Percentiles rank a stretch among this genome's conserved stretches.
Evolutionary conservation across 2,113 vertebrate genomes (phyloP).

Genomic region (Ornithorhynchus anatinus): DNA sequence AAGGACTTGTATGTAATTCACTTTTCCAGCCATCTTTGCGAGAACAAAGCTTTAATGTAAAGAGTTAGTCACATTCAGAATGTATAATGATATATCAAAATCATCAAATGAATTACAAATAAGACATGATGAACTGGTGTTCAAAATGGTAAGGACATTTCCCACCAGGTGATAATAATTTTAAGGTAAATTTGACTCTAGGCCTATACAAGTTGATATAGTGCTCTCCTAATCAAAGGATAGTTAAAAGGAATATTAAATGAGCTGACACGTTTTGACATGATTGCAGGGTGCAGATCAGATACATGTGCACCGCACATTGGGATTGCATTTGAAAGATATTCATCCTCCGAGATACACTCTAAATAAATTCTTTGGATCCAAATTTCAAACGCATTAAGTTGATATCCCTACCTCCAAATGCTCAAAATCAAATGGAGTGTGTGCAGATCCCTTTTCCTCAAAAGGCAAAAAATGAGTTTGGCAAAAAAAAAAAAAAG

Average conservation of each 20-base stretch:
- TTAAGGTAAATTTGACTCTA: slow-evolving; percentile 49
- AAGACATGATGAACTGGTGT: slow-evolving; percentile 56
- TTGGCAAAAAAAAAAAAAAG: no score
- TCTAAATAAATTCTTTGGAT: slow-evolving; percentile 56
- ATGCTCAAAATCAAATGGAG: no score
- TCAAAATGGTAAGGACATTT: slow-evolving; percentile 51
- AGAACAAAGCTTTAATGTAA: slow-evolving; percentile 47
- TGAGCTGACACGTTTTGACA: slow-evolving; percentile 61
- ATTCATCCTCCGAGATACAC: slow-evolving; percentile 39
- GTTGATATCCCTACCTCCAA: background rate
- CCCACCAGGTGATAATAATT: slow-evolving; percentile 65
- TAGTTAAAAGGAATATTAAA: slow-evolving; percentile 58
- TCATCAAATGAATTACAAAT: slow-evolving; percentile 53
- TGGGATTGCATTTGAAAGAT: slow-evolving; percentile 33
- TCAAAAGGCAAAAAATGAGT: no score
- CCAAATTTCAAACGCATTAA: slow-evolving; percentile 36
- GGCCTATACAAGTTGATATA: slow-evolving; percentile 41
- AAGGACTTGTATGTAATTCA: background rate
- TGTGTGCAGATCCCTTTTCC: no score
- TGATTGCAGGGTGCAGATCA: slow-evolving; percentile 43
- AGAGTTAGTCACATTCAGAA: slow-evolving; percentile 37
- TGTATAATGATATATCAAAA: slow-evolving; percentile 50
- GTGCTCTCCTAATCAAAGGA: slow-evolving; percentile 57
- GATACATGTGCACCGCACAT: slow-evolving; percentile 57
- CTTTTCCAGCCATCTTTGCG: slow-evolving; percentile 35